These are phyloP conservation scores for Spinibarbus caldwelli DNA, from an alignment of 2,797 vertebrate genomes.

Conservation along the genomic window DNA sequence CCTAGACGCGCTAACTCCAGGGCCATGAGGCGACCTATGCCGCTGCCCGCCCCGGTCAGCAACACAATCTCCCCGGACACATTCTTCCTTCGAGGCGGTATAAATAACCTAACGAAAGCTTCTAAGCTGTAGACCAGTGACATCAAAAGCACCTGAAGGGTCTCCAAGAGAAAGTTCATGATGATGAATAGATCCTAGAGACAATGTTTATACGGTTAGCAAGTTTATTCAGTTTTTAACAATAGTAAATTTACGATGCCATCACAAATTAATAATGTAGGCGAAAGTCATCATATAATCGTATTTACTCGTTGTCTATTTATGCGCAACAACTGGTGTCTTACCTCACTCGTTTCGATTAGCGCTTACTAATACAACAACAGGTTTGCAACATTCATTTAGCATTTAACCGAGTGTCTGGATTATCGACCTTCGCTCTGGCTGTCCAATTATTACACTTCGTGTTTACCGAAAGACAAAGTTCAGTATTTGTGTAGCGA, in stretches of 20 bases:
- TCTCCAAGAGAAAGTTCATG: constrained; percentile 72
- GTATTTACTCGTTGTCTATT: no score
- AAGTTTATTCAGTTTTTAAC: background rate
- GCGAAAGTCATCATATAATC: no score
- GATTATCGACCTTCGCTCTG: constrained; percentile 34
- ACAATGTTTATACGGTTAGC: background rate
- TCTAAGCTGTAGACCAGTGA: constrained; percentile 67
- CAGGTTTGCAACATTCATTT: background rate
- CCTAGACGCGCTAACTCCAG: constrained; percentile 73
- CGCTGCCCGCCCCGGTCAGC: constrained; percentile 78
- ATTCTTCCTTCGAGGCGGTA: constrained; percentile 70
- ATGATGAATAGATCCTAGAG: constrained; percentile 25
- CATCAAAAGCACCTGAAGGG: constrained; percentile 61
- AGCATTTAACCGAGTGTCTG: background rate
- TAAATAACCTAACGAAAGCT: constrained; percentile 60
- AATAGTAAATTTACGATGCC: background rate
- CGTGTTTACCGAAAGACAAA: constrained; percentile 55
- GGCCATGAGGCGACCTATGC: constrained; percentile 76
- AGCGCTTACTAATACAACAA: background rate
- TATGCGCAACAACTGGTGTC: background rate
- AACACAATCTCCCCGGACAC: constrained; percentile 78
- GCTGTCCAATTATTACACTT: background rate
- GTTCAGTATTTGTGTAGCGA: constrained; percentile 38
- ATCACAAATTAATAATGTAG: background rate
- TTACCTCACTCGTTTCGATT: background rate